Conservation (phyloP, 1,140 invertebrate genomes). For the Cotesia vestalis region DNA sequence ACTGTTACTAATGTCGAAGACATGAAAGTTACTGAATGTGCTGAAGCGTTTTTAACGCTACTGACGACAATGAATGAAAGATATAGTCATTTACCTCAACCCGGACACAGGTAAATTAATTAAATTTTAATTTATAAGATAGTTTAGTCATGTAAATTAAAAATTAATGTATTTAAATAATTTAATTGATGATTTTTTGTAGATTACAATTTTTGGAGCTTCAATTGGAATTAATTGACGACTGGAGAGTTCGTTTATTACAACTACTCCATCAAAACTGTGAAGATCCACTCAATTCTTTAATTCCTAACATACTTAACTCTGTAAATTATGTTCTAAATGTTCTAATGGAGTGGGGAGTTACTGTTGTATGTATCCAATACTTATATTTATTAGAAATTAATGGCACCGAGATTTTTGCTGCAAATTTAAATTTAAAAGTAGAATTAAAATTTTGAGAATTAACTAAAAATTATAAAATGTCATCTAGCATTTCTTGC, state of each 20-base stretch:
- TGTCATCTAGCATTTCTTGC: constrained; percentile 78
- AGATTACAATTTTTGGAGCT: constrained; percentile 87
- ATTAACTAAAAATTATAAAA: too few species aligned
- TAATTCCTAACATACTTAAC: constrained; percentile 80
- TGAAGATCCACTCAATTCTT: constrained; percentile 70
- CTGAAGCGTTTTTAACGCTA: constrained; percentile 81
- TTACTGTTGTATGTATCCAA: constrained; percentile 74
- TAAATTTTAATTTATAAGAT: constrained; percentile 20
- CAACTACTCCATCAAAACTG: constrained; percentile 75
- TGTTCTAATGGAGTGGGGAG: constrained; percentile 87
- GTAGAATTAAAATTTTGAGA: too few species aligned
- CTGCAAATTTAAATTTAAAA: too few species aligned
- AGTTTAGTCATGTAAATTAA: constrained; percentile 20
- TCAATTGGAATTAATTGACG: constrained; percentile 89
- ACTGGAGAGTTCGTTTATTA: constrained; percentile 82
- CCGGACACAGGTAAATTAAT: constrained; percentile 75
- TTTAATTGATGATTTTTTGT: constrained; percentile 25
- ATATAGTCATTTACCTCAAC: constrained; percentile 83
- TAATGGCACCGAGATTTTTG: too few species aligned
- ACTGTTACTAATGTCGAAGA: constrained; percentile 70
- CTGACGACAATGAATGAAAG: constrained; percentile 88
- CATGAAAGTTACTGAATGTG: constrained; percentile 80
- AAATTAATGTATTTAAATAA: neutral
- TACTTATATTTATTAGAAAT: neutral
- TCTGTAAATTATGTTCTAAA: constrained; percentile 81